These are phyloP conservation scores for Lasioglossum zephyrum DNA, from an alignment of 2,888 invertebrate species.

Conservation along the genomic window DNA sequence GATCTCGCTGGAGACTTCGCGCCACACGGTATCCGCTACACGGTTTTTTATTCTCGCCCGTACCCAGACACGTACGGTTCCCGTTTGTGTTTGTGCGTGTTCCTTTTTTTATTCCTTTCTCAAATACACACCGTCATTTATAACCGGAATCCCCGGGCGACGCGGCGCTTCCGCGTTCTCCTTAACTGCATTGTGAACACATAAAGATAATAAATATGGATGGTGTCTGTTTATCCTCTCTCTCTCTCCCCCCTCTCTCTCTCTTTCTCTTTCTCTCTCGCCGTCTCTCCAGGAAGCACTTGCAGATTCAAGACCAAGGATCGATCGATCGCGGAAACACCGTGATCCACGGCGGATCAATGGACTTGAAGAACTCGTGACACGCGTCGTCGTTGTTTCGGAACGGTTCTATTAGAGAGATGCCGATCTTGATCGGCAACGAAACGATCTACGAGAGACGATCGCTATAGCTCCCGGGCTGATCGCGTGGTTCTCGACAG, in stretches of 20 bases:
- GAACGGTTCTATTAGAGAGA: not conserved
- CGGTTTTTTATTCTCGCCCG: not conserved
- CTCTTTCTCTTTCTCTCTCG: conserved; percentile 21
- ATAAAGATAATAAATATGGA: conserved; percentile 75
- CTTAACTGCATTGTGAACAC: conserved; percentile 73
- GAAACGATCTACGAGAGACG: not conserved
- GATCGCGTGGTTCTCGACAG: not conserved
- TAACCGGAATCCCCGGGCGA: conserved; percentile 75
- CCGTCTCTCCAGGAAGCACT: conserved; percentile 63
- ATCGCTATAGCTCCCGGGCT: not conserved
- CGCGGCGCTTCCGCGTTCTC: conserved; percentile 76
- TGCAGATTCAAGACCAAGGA: conserved; percentile 69
- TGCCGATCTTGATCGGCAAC: not conserved
- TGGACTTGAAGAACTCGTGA: conserved; percentile 13
- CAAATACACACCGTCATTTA: conserved; percentile 65
- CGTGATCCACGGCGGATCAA: conserved; percentile 18
- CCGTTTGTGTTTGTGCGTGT: not conserved
- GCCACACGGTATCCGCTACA: conserved; percentile 17
- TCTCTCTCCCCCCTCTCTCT: conserved; percentile 22
- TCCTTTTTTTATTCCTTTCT: not conserved
- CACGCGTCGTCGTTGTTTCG: not conserved
- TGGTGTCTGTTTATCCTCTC: conserved; percentile 51
- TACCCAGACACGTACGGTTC: no score
- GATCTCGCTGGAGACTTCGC: not conserved
- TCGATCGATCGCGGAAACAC: conserved; percentile 49